Percentiles rank a stretch among this genome's conserved stretches.
These are phyloP conservation scores for Drosophila simulans DNA, from an alignment of 1,140 invertebrate genomes.

Conservation along the genomic window DNA sequence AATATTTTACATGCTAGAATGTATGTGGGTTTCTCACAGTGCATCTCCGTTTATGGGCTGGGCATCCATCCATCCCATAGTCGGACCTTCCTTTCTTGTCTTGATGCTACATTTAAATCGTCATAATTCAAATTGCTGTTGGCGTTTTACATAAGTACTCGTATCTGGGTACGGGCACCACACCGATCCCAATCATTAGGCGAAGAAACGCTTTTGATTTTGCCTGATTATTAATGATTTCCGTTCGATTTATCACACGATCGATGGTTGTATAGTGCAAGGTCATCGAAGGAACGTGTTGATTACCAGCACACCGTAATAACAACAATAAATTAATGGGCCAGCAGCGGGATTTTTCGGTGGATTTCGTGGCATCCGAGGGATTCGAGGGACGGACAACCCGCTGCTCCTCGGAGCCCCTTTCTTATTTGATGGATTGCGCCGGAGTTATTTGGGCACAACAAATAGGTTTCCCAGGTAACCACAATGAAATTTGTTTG, in stretches of 20 bases:
- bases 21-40: conserved; percentile 12
- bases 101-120: conserved; percentile 56
- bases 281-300: conserved; percentile 80
- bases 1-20: too few relatives aligned
- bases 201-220: conserved; percentile 63
- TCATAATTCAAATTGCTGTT: conserved; percentile 55
- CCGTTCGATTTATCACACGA: conserved; percentile 78
- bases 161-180: conserved; percentile 11
- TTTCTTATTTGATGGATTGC: conserved; percentile 71
- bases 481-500: conserved; percentile 53
- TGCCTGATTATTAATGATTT: conserved; percentile 78
- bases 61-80: background rate
- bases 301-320: conserved; percentile 78
- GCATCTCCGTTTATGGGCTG: conserved; percentile 15
- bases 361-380: background rate
- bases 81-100: conserved; percentile 29
- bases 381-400: conserved; percentile 49
- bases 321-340: conserved; percentile 80
- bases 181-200: conserved; percentile 73
- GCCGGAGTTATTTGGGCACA: conserved; percentile 18
- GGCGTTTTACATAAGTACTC: conserved; percentile 47
- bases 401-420: conserved; percentile 51
- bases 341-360: conserved; percentile 17
- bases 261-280: conserved; percentile 76
- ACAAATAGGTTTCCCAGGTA: conserved; percentile 71